Evolutionary conservation across 2,797 vertebrate species (phyloP).

Genomic region (Psittacula derbiana): DNA sequence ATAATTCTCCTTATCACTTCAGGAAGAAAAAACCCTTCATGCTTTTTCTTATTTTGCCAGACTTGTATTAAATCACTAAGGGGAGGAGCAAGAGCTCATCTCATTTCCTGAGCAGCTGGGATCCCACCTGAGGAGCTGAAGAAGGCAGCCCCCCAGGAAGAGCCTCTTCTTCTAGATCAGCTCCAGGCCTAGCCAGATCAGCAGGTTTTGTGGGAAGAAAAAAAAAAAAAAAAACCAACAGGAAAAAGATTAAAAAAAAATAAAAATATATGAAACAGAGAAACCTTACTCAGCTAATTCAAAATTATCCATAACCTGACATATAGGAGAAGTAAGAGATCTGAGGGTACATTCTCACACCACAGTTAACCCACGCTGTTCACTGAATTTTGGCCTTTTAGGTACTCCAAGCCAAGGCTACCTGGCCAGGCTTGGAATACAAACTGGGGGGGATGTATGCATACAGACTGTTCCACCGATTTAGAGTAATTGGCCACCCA

Average conservation of each 20-base stretch:
- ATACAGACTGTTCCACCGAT: background rate
- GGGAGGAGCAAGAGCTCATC: slow-evolving; percentile 21
- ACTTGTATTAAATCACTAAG: slow-evolving; percentile 7
- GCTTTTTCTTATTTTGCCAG: background rate
- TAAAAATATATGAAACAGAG: background rate
- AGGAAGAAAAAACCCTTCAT: background rate
- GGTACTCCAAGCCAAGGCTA: background rate
- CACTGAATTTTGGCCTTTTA: background rate
- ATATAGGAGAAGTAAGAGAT: background rate
- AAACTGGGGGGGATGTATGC: background rate
- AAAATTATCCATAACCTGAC: background rate
- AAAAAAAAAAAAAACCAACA: background rate
- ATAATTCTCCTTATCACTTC: background rate
- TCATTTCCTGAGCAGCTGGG: slow-evolving; percentile 4
- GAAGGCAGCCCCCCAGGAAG: background rate
- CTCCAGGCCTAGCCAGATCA: background rate
- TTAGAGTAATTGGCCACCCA: background rate
- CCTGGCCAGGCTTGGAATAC: background rate
- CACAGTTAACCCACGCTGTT: background rate
- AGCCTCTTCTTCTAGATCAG: background rate
- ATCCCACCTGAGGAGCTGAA: slow-evolving; percentile 37
- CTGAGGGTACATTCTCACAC: background rate
- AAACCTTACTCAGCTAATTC: background rate
- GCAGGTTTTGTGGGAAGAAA: background rate
- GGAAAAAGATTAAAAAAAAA: background rate